Evolutionary conservation across 2,797 vertebrate genomes (phyloP).

Genomic region (Scyliorhinus canicula): DNA sequence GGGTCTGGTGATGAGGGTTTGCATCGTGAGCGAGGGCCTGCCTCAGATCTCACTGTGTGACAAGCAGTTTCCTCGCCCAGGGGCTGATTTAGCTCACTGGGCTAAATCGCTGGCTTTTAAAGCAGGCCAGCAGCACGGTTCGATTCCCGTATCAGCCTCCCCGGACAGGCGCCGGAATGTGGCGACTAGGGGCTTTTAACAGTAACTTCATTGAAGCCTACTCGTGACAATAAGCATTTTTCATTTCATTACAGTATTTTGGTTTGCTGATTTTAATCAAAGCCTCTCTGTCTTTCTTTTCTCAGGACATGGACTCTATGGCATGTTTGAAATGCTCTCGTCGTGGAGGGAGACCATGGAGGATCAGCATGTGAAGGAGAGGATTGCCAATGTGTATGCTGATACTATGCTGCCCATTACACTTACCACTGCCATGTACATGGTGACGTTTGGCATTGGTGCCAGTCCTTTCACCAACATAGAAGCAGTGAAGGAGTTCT

Average conservation of each 20-base stretch:
- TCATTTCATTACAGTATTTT: background rate
- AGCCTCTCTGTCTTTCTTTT: slow-evolving; percentile 29
- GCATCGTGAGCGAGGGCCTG: background rate
- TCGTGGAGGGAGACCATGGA: slow-evolving; percentile 94
- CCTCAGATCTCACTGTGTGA: background rate
- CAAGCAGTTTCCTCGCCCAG: background rate
- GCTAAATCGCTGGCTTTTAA: too few relatives aligned
- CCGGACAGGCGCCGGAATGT: too few relatives aligned
- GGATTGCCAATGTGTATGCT: slow-evolving; percentile 88
- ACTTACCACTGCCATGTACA: slow-evolving; percentile 90
- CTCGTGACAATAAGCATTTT: too few relatives aligned
- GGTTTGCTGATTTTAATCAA: background rate
- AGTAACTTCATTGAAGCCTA: too few relatives aligned
- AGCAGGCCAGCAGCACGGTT: too few relatives aligned
- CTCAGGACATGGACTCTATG: slow-evolving; percentile 88
- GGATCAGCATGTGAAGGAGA: slow-evolving; percentile 97
- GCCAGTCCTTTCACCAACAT: slow-evolving; percentile 99
- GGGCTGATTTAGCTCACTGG: too few relatives aligned
- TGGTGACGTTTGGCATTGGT: slow-evolving; percentile 92
- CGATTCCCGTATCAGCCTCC: too few relatives aligned
- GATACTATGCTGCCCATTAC: slow-evolving; percentile 96
- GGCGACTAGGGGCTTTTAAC: too few relatives aligned
- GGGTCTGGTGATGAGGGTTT: background rate
- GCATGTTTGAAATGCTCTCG: slow-evolving; percentile 96
- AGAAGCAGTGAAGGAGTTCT: slow-evolving; percentile 95